phyloP scores from a whole-genome alignment of 2,797 vertebrate species.

The Pseudomugil gertrudae region DNA sequence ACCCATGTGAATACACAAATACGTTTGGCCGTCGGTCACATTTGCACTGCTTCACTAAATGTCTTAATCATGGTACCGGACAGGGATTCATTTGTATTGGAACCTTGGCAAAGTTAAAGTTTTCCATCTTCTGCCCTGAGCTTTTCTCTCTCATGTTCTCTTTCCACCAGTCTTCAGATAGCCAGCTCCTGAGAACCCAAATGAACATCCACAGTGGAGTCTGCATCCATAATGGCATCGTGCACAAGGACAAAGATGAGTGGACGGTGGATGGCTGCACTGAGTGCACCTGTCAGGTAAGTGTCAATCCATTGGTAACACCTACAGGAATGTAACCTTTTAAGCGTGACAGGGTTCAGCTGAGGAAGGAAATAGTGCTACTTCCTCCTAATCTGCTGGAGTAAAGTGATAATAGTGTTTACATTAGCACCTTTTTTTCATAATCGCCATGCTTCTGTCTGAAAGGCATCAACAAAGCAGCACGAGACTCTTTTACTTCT shows the following conservation, averaged over 20 bases:
- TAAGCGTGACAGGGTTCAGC: slow-evolving; percentile 23
- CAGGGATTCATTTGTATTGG: slow-evolving; percentile 74
- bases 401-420: slow-evolving; percentile 59
- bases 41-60: slow-evolving; percentile 70
- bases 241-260: slow-evolving; percentile 88
- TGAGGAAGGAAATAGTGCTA: slow-evolving; percentile 16
- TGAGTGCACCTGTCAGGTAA: slow-evolving; percentile 96
- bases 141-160: slow-evolving; percentile 23
- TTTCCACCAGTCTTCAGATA: slow-evolving; percentile 83
- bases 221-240: slow-evolving; percentile 91
- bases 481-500: slow-evolving; percentile 21
- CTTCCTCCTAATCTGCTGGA: slow-evolving; percentile 35
- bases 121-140: slow-evolving; percentile 70
- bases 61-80: slow-evolving; percentile 71
- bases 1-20: slow-evolving; percentile 79
- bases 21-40: slow-evolving; percentile 64
- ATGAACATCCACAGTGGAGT: slow-evolving; percentile 81
- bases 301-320: slow-evolving; percentile 44
- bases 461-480: slow-evolving; percentile 50
- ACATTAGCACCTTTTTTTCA: slow-evolving; percentile 30
- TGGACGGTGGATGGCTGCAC: slow-evolving; percentile 98
- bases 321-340: slow-evolving; percentile 42
- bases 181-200: slow-evolving; percentile 74
- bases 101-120: slow-evolving; percentile 74
- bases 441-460: slow-evolving; percentile 36